phyloP scores from a whole-genome alignment of 2,113 vertebrate genomes.

The Fulmarus glacialis region DNA sequence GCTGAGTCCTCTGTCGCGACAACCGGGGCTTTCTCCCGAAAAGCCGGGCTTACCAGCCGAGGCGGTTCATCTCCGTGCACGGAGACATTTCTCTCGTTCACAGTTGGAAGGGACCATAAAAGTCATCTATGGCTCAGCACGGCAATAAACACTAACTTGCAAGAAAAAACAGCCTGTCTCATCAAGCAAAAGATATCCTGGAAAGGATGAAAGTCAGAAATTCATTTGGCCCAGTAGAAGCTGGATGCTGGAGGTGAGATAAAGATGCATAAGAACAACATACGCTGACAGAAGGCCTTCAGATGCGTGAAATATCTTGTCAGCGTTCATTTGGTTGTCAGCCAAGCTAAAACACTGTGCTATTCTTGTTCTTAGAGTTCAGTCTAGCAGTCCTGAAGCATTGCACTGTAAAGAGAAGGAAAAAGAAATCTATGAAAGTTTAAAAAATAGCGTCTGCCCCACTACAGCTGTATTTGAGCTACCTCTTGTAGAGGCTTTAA shows the following conservation, averaged over 20 bases:
- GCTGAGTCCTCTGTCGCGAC: rapidly evolving
- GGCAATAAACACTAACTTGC: not conserved
- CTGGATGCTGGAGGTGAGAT: not conserved
- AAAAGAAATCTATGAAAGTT: not conserved
- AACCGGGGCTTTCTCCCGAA: rapidly evolving
- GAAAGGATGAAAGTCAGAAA: not conserved
- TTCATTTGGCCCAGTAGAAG: not conserved
- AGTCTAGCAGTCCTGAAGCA: rapidly evolving
- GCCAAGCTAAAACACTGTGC: rapidly evolving
- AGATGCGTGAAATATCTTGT: not conserved
- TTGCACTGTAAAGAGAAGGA: not conserved
- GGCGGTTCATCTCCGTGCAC: rapidly evolving
- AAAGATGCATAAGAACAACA: rapidly evolving
- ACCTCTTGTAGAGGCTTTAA: not conserved
- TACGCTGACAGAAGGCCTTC: rapidly evolving
- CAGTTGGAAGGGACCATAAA: not conserved
- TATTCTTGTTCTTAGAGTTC: not conserved
- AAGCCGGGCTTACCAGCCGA: not conserved
- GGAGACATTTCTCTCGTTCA: rapidly evolving
- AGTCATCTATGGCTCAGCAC: not conserved
- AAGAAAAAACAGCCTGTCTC: not conserved
- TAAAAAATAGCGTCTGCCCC: not conserved
- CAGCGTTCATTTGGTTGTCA: not conserved
- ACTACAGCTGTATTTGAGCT: not conserved
- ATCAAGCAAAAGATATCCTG: not conserved